Evolutionary conservation across 1,140 invertebrate species (phyloP).

Genomic region (Oedothorax gibbosus): DNA sequence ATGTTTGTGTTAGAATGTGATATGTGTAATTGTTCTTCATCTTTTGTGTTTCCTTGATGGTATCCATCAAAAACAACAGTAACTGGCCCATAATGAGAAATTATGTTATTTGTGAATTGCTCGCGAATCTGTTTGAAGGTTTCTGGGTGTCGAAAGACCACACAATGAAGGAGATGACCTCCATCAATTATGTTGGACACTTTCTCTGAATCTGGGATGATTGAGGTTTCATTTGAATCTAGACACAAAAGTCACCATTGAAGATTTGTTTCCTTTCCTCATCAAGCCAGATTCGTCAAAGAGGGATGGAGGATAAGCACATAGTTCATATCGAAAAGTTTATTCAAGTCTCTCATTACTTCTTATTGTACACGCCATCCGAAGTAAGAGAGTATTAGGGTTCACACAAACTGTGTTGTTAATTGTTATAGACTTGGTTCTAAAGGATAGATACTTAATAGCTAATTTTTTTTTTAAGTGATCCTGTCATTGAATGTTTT

Average conservation of each 20-base stretch:
- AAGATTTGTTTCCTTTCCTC: too few relatives aligned
- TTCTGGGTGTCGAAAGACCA: not conserved
- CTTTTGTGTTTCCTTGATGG: too few relatives aligned
- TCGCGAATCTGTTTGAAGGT: not conserved
- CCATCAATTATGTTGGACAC: too few relatives aligned
- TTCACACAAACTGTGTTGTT: not conserved
- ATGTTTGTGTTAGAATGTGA: not conserved
- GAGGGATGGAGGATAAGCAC: too few relatives aligned
- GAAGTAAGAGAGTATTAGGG: not conserved
- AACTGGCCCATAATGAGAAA: not conserved
- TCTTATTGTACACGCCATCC: constrained; percentile 5
- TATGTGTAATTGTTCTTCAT: not conserved
- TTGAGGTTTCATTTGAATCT: too few relatives aligned
- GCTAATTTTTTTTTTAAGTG: not conserved
- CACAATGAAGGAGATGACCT: too few relatives aligned
- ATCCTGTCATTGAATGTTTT: too few relatives aligned
- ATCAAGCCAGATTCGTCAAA: too few relatives aligned
- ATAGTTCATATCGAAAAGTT: not conserved
- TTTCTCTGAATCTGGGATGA: too few relatives aligned
- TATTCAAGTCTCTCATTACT: not conserved
- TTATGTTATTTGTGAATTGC: not conserved
- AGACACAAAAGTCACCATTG: too few relatives aligned
- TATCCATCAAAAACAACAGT: constrained; percentile 1
- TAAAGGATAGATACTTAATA: not conserved
- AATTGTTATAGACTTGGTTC: constrained; percentile 1